Conservation (phyloP, 2,113 vertebrate genomes). For the Poecilia latipinna region DNA sequence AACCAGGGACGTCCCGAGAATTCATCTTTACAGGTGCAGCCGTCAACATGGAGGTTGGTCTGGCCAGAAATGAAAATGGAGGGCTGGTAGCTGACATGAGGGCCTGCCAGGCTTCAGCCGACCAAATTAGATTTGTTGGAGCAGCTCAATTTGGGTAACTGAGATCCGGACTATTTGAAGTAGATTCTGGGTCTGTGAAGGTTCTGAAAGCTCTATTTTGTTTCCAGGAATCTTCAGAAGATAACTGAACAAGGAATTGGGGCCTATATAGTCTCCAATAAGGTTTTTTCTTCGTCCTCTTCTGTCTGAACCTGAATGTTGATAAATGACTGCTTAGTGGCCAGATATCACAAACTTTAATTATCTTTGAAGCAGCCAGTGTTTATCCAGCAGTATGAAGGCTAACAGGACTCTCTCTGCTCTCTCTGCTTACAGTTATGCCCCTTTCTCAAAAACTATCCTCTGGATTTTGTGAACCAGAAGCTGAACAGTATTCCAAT, state of each 20-base stretch:
- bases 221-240: neutral
- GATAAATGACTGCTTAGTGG: neutral
- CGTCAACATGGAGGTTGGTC: neutral
- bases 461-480: neutral
- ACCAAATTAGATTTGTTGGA: neutral
- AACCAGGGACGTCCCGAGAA: neutral
- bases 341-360: neutral
- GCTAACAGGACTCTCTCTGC: neutral
- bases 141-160: neutral
- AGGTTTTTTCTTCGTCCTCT: neutral
- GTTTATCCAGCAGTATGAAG: neutral
- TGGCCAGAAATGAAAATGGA: neutral
- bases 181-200: neutral
- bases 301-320: neutral
- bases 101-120: neutral
- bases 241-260: accelerated
- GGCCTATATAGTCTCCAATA: neutral
- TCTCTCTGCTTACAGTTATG: neutral
- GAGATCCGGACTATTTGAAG: neutral
- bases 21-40: neutral
- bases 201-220: neutral
- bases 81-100: neutral
- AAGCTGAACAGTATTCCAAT: neutral
- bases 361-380: neutral
- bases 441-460: neutral